A percentile compares a stretch with the other conserved stretches of the same genome.
These are phyloP conservation scores for Calephelis perditalis DNA, from an alignment of 2,888 invertebrate species.

Conservation along the genomic window DNA sequence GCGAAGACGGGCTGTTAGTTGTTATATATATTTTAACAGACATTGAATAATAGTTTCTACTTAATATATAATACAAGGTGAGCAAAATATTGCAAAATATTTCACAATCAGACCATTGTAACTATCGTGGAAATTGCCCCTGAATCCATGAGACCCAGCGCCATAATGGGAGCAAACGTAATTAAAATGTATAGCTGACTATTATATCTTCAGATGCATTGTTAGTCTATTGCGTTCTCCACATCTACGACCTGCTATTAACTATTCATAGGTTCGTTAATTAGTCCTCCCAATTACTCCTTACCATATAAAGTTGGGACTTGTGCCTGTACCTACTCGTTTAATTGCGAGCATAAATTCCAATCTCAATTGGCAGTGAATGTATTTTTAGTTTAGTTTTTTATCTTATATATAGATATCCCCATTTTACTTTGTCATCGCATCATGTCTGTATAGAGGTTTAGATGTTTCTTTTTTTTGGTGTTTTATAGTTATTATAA, in stretches of 20 bases:
- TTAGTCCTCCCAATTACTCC: conserved; percentile 11
- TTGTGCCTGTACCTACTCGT: background rate
- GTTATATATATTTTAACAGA: too few species aligned
- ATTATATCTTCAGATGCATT: conserved; percentile 6
- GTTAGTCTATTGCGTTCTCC: conserved; percentile 11
- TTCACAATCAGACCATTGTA: conserved; percentile 6
- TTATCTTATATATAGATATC: background rate
- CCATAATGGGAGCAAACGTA: background rate
- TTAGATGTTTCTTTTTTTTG: too few species aligned
- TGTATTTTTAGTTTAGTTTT: background rate
- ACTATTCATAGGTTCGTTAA: conserved; percentile 10
- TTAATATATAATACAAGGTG: too few species aligned
- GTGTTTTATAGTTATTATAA: too few species aligned
- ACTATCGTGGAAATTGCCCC: conserved; percentile 8
- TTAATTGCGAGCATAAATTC: conserved; percentile 1
- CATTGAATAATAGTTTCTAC: too few species aligned
- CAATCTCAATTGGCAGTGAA: conserved; percentile 4
- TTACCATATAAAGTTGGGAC: conserved; percentile 7
- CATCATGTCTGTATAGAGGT: too few species aligned
- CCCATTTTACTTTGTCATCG: too few species aligned
- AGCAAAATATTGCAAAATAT: background rate
- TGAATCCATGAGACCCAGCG: conserved; percentile 4
- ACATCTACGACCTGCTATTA: conserved; percentile 7
- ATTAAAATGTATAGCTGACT: conserved; percentile 8
- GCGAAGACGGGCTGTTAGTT: too few species aligned